These are phyloP conservation scores for Neoseiulus cucumeris DNA, from an alignment of 1,140 invertebrate species.

Conservation along the genomic window DNA sequence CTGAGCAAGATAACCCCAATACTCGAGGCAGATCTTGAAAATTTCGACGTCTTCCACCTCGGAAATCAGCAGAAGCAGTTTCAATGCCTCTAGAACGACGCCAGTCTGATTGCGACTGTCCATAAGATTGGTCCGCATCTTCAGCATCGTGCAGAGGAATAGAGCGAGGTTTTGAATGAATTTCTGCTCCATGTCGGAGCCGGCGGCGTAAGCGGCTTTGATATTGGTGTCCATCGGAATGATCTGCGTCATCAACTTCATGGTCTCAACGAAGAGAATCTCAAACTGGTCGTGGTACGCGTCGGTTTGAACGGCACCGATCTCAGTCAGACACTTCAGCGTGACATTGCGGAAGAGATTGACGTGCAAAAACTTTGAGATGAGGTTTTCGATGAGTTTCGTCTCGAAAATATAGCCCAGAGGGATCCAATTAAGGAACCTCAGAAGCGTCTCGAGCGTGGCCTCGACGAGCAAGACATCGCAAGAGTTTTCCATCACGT, in stretches of 20 bases:
- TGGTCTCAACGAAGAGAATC: constrained; percentile 65
- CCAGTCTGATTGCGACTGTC: constrained; percentile 39
- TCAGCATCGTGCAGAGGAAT: constrained; percentile 88
- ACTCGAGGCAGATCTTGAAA: constrained; percentile 98
- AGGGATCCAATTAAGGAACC: constrained; percentile 98
- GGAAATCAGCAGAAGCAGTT: constrained; percentile 87
- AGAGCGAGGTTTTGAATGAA: constrained; percentile 97
- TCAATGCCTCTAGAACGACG: constrained; percentile 40
- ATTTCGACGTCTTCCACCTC: constrained; percentile 99
- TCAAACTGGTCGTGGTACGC: constrained; percentile 85
- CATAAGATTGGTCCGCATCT: constrained; percentile 74
- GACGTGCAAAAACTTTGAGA: constrained; percentile 89
- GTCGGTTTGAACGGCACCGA: constrained; percentile 40
- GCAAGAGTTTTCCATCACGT: constrained; percentile 91
- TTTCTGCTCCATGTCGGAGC: constrained; percentile 89
- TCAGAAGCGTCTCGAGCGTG: constrained; percentile 80
- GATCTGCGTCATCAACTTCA: constrained; percentile 57
- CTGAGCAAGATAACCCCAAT: constrained; percentile 82
- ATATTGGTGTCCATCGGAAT: constrained; percentile 75
- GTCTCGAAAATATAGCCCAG: constrained; percentile 99
- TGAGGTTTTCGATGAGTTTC: constrained; percentile 78
- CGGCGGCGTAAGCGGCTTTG: constrained; percentile 71
- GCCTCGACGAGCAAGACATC: constrained; percentile 80
- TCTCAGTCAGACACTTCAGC: constrained; percentile 93
- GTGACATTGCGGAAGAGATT: constrained; percentile 96